Conservation (phyloP, 2,113 vertebrate genomes). For the Tamias sibiricus region DNA sequence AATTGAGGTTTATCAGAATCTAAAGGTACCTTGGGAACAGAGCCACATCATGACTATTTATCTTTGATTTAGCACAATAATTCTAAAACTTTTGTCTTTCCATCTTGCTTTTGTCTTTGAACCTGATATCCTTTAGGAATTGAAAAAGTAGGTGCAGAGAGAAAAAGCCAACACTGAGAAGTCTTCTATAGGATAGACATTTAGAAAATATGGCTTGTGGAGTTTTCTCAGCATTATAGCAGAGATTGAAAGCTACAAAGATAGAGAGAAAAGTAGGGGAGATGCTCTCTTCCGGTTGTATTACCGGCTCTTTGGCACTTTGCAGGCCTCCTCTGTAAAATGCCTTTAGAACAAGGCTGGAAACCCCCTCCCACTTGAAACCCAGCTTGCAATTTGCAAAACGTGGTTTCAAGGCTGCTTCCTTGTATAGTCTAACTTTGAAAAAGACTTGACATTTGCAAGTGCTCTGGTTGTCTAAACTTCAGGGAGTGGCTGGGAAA, state of each 20-base stretch:
- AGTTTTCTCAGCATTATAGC: not conserved
- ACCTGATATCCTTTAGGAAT: not conserved
- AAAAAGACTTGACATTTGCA: conserved; percentile 60
- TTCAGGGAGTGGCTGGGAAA: conserved; percentile 77
- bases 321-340: not conserved
- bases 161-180: not conserved
- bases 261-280: not conserved
- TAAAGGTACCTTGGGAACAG: not conserved
- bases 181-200: not conserved
- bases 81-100: conserved; percentile 18
- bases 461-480: conserved; percentile 63
- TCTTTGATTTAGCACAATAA: conserved; percentile 56
- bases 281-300: not conserved
- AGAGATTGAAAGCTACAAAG: not conserved
- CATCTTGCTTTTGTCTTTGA: not conserved
- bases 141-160: not conserved
- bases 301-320: not conserved
- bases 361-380: not conserved
- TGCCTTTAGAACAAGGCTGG: not conserved
- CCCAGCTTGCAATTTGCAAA: conserved; percentile 21
- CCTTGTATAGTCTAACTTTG: conserved; percentile 72
- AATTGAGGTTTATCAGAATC: conserved; percentile 16
- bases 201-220: not conserved
- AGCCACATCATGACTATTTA: not conserved
- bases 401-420: conserved; percentile 38